Conservation (phyloP, 2,797 vertebrate species). For the Trachops cirrhosus region DNA sequence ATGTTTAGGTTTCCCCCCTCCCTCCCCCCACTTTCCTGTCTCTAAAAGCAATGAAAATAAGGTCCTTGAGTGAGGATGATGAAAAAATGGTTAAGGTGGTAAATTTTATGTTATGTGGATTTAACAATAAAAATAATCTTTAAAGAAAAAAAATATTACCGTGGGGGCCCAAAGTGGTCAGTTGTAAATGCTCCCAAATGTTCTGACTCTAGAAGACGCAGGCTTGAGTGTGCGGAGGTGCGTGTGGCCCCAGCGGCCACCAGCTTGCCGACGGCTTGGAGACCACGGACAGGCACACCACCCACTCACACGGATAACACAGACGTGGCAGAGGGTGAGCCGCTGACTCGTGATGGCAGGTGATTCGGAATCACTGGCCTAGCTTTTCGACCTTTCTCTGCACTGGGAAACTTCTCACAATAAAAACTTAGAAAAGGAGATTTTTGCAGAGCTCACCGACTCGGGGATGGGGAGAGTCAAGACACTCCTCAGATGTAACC, state of each 20-base stretch:
- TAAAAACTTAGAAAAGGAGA: neutral
- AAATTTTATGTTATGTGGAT: neutral
- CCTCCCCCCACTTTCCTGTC: no score
- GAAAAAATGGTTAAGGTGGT: neutral
- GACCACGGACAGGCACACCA: neutral
- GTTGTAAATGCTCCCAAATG: neutral
- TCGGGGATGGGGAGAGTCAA: neutral
- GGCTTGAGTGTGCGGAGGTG: neutral
- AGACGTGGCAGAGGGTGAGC: neutral
- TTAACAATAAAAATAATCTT: neutral
- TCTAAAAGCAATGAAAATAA: no score
- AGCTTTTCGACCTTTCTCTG: neutral
- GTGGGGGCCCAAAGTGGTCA: neutral
- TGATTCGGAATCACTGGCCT: neutral
- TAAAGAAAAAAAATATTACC: neutral
- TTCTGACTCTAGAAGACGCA: neutral
- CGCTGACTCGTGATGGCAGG: neutral
- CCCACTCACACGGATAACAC: neutral
- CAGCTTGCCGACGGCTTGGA: neutral
- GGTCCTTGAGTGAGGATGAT: no score
- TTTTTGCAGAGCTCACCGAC: neutral
- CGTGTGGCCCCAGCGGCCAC: neutral
- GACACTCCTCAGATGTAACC: neutral
- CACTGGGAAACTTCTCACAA: neutral
- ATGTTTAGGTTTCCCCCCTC: no score